Evolutionary conservation across 2,888 invertebrate genomes (phyloP).

Genomic region (Mimumesa dahlbomi): DNA sequence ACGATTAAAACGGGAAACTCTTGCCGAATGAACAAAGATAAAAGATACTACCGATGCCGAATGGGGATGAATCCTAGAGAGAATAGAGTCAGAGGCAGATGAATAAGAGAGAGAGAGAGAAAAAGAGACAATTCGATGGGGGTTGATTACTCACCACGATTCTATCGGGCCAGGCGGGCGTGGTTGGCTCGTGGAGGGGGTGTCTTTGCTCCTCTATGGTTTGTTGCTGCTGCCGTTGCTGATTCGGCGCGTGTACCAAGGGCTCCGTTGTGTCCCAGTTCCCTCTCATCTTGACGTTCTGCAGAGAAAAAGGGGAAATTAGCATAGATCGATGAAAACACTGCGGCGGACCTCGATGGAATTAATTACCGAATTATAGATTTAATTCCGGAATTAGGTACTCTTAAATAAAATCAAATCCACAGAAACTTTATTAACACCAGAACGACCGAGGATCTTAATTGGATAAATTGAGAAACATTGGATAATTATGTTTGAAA

Average conservation of each 20-base stretch:
- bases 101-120: constrained; percentile 33
- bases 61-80: too few species aligned
- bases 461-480: too few species aligned
- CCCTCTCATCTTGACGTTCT: constrained; percentile 61
- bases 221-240: constrained; percentile 57
- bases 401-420: too few species aligned
- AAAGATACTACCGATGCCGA: too few species aligned
- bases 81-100: constrained; percentile 2
- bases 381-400: too few species aligned
- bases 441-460: too few species aligned
- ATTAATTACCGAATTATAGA: too few species aligned
- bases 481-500: too few species aligned
- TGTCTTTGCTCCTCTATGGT: constrained; percentile 59
- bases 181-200: constrained; percentile 69
- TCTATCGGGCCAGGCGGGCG: constrained; percentile 73
- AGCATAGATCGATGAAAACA: constrained; percentile 5
- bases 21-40: too few species aligned
- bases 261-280: constrained; percentile 65
- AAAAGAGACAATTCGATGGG: constrained; percentile 40
- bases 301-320: constrained; percentile 6
- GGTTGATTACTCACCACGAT: constrained; percentile 72
- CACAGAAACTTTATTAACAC: too few species aligned
- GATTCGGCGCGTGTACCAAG: constrained; percentile 51
- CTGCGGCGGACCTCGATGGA: too few species aligned
- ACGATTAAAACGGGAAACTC: too few species aligned